Evolutionary conservation across 2,888 invertebrate species (phyloP), one percentile per base, ranked within the genome.

Genomic region (Tenthredo mesomela): DNA sequence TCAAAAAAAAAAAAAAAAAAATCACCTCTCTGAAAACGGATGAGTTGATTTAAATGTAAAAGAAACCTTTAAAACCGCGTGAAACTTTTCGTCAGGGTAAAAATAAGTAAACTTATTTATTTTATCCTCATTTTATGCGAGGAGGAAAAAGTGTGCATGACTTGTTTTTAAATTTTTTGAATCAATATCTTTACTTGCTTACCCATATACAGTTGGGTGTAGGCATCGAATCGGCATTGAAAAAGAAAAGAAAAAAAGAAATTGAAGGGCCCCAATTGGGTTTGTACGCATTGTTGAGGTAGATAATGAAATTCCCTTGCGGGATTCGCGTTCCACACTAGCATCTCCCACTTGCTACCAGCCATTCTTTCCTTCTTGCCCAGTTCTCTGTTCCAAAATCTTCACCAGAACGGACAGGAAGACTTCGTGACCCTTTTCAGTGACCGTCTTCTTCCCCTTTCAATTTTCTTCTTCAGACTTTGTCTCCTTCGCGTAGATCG

Each of bases 301-400:
- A 40, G 61, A 80, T 80, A 80, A 80, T 80, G 80, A 80, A 80
- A 80, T 80, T 80, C 80, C 80, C 25, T 73, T 43, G 80, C 61
- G 80, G 58, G 61, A 80, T 80, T 61, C 80, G 40, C 80, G 80
- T 58, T 80, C 40, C 80, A 58, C 50, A 40, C 80, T 61, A 37
- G 40, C 43, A 37, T 61, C 61, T 37, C 61, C 40, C 25, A 58
- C 61, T 40, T 80, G 40, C 61, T 18, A 5, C 21, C 40, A 40
- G 12, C 12, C 40, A 80, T 37, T 37, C 80, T 21, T 18, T 50
- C n/a, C n/a, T 77, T 25, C 18, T 77, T 77, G 50, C 29, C 40
- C 37, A 15, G 33, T 25, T 12, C 50, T 47, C 15, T 77, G 29
- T 54, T 50, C 77, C 54, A 18, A 47, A 29, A 54, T n/a, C 37